phyloP scores from a whole-genome alignment of 2,888 invertebrate species.

The Cabera pusaria region DNA sequence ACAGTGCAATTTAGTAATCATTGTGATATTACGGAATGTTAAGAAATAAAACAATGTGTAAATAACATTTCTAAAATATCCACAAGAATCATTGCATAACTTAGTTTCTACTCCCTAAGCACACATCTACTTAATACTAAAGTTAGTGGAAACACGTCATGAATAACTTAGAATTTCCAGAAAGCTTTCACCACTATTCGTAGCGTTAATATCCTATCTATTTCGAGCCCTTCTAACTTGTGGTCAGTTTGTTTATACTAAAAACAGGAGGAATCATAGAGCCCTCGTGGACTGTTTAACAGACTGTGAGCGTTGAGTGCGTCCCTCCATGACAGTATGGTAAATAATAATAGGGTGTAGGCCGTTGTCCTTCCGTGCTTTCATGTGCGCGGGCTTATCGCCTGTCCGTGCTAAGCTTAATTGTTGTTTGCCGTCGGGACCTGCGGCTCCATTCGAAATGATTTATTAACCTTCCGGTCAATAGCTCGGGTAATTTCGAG shows the following conservation, averaged over 20 bases:
- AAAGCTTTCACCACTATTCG: constrained; percentile 14
- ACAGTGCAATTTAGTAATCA: no score
- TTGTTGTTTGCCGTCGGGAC: constrained; percentile 25
- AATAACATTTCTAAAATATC: no score
- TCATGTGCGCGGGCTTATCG: constrained; percentile 26
- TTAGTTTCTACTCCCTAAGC: no score
- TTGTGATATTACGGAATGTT: no score
- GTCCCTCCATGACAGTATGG: constrained; percentile 50
- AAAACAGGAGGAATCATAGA: constrained; percentile 46
- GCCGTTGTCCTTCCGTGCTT: constrained; percentile 64
- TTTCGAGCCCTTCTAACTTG: constrained; percentile 47
- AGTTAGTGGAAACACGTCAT: constrained; percentile 17
- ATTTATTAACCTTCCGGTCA: constrained; percentile 37
- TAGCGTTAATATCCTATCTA: constrained; percentile 40
- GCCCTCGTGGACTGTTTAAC: constrained; percentile 30
- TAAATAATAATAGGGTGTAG: constrained; percentile 54
- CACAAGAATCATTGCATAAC: no score
- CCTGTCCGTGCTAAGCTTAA: constrained; percentile 25
- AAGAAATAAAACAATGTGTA: no score
- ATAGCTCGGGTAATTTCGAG: constrained; percentile 21
- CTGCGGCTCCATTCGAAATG: constrained; percentile 21
- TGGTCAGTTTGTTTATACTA: constrained; percentile 54
- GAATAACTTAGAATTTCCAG: constrained; percentile 27
- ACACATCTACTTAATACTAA: constrained; percentile 10
- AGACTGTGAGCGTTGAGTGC: constrained; percentile 19